Percentiles rank a stretch among this genome's conserved stretches.
These are phyloP conservation scores for Brienomyrus brachyistius DNA, from an alignment of 2,113 vertebrate species.

Conservation along the genomic window DNA sequence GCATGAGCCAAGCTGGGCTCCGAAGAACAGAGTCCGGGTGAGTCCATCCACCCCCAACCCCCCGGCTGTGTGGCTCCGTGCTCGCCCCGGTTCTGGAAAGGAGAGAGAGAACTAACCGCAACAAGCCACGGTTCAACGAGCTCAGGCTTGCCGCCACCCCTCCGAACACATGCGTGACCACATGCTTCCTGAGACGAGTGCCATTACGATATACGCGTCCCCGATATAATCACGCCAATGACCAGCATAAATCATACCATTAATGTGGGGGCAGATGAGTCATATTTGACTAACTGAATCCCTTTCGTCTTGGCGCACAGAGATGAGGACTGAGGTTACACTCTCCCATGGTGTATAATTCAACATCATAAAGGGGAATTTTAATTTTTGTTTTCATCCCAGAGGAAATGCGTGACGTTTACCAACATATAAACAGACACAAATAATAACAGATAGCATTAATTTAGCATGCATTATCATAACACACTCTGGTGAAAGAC, in stretches of 20 bases:
- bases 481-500: neutral
- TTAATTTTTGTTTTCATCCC: neutral
- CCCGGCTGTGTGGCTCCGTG: neutral
- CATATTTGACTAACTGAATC: constrained; percentile 15
- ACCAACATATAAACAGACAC: neutral
- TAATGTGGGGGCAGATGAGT: constrained; percentile 3
- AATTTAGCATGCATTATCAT: neutral
- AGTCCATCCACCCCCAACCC: neutral
- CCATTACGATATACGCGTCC: neutral
- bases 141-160: neutral
- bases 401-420: neutral
- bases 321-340: neutral
- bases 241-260: constrained; percentile 12
- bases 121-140: neutral
- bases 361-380: neutral
- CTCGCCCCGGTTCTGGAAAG: neutral
- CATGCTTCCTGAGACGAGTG: neutral
- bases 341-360: neutral
- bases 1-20: neutral
- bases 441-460: neutral
- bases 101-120: neutral
- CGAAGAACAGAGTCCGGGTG: neutral
- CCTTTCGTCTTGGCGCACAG: neutral
- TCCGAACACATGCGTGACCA: neutral
- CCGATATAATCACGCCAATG: constrained; percentile 11